Base-by-base conservation (phyloP, 2,113 vertebrate species). In the Uria aalge region DNA sequence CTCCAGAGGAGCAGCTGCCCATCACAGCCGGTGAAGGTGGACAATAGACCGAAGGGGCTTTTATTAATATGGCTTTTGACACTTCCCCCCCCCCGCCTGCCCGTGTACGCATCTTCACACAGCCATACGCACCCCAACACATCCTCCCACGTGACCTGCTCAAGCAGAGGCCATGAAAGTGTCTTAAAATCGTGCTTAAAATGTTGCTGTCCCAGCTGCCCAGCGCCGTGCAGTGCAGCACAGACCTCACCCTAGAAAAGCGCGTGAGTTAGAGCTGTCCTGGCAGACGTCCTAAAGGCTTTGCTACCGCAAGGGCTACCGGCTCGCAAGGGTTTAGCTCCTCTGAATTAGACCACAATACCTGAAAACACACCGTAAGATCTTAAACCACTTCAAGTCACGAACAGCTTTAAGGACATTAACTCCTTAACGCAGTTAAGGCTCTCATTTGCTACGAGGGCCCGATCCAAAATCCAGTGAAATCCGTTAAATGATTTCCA, bases 11-110 rank as follows among this genome's bases (percentile, higher is more conserved):
- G 43, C 6, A 55, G 38, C 43, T 67, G 47, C 45, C 84, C 5
- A 0, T 38, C 41, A 12, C 29, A 47, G 47, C 1, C 0, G 0
- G 27, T 11, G 56, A 63, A 40, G 34, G 12, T 27, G 23, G 9
- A 19, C 20, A 27, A 32, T 23, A 47, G 86, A 50, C 30, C 6
- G 24, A 89, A 77, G 0, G 3, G n/a, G 15, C 12, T 52, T 69
- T 62, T 45, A 48, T 57, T 36, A 32, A 53, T 4, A 24, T 3
- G 24, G 30, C 5, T 81, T 71, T 71, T 82, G 50, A 53, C 2
- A 4, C 2, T 7, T 69, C 13, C 7, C 8, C 4, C 17, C 8
- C 4, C 40, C 9, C 1, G 56, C n/a, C 32, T 16, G 8, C 12
- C 19, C 18, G 23, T 3, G 5, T 7, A 8, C 5, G 11, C 8